A percentile compares a stretch with the other conserved stretches of the same genome.
Evolutionary conservation across 2,888 invertebrate species (phyloP).

Genomic region (Cryptophagus acutangulus): DNA sequence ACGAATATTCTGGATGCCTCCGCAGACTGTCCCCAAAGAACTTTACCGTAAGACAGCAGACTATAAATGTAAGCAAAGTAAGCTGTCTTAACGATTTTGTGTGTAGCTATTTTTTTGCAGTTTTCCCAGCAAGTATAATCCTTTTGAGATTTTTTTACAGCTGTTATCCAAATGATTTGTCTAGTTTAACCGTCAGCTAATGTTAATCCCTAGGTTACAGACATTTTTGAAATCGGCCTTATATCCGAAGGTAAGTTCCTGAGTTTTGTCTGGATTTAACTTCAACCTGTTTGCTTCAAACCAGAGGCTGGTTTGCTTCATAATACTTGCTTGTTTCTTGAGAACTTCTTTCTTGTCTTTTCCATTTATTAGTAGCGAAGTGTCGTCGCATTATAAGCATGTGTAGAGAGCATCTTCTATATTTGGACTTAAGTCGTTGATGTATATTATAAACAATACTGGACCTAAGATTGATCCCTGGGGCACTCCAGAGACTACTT

Average conservation of each 20-base stretch:
- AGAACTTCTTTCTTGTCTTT: background rate
- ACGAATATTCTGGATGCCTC: background rate
- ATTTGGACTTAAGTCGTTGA: background rate
- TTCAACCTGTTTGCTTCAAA: background rate
- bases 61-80: background rate
- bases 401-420: background rate
- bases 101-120: background rate
- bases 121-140: background rate
- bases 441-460: background rate
- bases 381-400: background rate
- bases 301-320: background rate
- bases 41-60: background rate
- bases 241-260: background rate
- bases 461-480: background rate
- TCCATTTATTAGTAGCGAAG: background rate
- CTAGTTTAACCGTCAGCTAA: background rate
- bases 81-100: background rate
- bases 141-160: background rate
- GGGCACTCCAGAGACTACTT: background rate
- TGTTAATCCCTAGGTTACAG: background rate
- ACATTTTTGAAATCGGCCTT: background rate
- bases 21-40: background rate
- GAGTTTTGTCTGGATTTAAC: background rate
- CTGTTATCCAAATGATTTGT: background rate
- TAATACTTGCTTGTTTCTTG: background rate